Base-by-base conservation (phyloP, 2,797 vertebrate species). In the Paedocypris micromegethes region DNA sequence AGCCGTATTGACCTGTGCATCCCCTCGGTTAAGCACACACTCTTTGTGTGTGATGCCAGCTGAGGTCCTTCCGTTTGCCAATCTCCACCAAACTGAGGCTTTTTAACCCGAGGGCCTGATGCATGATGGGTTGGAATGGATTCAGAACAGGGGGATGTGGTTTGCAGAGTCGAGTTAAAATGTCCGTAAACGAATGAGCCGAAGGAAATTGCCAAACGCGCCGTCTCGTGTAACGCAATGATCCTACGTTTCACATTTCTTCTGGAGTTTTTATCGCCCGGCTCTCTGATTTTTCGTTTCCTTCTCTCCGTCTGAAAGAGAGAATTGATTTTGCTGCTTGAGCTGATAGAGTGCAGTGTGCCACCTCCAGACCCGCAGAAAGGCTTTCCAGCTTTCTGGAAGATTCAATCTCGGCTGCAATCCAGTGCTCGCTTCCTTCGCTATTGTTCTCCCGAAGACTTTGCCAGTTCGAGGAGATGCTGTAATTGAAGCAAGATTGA, bases 1-100 rank as follows among this genome's bases (percentile, higher is more conserved):
- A 73, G 69, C 77, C 72, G 54, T 76, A 70, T 78, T 78, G 74
- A 76, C 77, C 77, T 47, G 56, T 44, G 55, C 57, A 37, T 67
- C 64, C 71, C 68, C 68, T 74, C 55, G 58, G 64, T 76, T 74
- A 68, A 75, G 71, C 77, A 43, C 52, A 9, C 64, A 51, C 5
- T 72, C 58, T 72, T 58, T 61, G 58, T 72, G 64, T 67, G 67
- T 63, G 64, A 70, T 59, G 59, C 76, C 78, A 73, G 73, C 79
- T 72, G 77, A 77, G 76, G 74, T 73, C 46, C 60, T 53, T 68
- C 65, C 72, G 51, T 44, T 68, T 66, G 68, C 74, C 59, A 55
- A 44, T 78, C 58, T 67, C 9, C 77, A 51, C 6, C 38, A 61
- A 55, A 51, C 45, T 2, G 59, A 42, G 7, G 49, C 71, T 66